A percentile compares a stretch with the other conserved stretches of the same genome.
Conservation (phyloP, 2,888 invertebrate species). For the Pollenia amentaria region DNA sequence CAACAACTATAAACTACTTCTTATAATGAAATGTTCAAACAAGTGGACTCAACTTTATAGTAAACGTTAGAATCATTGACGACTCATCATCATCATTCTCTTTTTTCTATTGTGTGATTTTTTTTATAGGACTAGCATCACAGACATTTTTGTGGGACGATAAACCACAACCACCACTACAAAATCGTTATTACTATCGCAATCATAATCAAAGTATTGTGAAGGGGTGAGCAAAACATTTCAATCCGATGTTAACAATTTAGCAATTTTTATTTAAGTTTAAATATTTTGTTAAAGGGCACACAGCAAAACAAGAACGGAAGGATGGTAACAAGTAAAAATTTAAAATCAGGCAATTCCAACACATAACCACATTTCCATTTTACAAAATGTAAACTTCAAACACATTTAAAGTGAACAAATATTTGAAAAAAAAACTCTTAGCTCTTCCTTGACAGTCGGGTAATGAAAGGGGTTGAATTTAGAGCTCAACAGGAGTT, state of each 20-base stretch:
- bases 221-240: constrained; percentile 27
- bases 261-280: neutral
- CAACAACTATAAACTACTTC: too few species aligned
- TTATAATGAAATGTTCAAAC: too few species aligned
- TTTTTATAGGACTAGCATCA: constrained; percentile 1
- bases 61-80: neutral
- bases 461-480: too few species aligned
- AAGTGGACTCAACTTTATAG: neutral
- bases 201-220: constrained; percentile 5
- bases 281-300: neutral
- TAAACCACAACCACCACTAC: constrained; percentile 19
- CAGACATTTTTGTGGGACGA: constrained; percentile 22
- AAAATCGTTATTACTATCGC: constrained; percentile 7
- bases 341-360: too few species aligned
- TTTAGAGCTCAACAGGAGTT: too few species aligned
- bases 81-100: neutral
- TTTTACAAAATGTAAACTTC: too few species aligned
- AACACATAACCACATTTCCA: too few species aligned
- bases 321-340: too few species aligned
- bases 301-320: too few species aligned
- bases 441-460: too few species aligned
- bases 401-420: too few species aligned
- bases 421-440: too few species aligned
- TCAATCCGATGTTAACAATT: constrained; percentile 1
- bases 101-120: neutral